phyloP scores from a whole-genome alignment of 2,888 invertebrate genomes.

The Protophormia terraenovae region DNA sequence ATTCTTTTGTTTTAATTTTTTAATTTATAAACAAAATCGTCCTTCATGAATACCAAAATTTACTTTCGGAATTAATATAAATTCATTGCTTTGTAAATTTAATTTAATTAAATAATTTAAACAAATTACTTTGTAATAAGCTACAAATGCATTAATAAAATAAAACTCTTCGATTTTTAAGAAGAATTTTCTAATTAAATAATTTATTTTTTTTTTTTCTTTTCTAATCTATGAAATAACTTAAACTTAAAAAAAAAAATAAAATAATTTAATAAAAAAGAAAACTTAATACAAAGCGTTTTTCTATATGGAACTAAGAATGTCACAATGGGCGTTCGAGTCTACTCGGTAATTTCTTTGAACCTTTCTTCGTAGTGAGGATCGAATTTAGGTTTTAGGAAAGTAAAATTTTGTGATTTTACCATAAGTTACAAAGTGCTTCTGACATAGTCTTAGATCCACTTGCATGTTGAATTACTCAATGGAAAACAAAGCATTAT shows the following conservation, averaged over 20 bases:
- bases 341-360: too few relatives aligned
- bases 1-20: constrained; percentile 61
- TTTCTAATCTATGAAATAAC: constrained; percentile 56
- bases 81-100: constrained; percentile 49
- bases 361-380: too few relatives aligned
- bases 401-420: too few relatives aligned
- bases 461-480: too few relatives aligned
- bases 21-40: constrained; percentile 14
- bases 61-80: constrained; percentile 25
- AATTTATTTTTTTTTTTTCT: constrained; percentile 49
- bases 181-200: constrained; percentile 78
- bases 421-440: too few relatives aligned
- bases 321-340: too few relatives aligned
- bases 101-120: constrained; percentile 47
- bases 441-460: too few relatives aligned
- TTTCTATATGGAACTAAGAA: background rate
- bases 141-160: constrained; percentile 67
- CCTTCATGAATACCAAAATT: constrained; percentile 13
- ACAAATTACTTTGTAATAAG: constrained; percentile 68
- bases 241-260: constrained; percentile 33
- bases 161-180: constrained; percentile 79
- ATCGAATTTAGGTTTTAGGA: too few relatives aligned
- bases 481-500: too few relatives aligned
- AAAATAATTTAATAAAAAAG: constrained; percentile 40
- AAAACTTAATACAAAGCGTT: background rate